These are phyloP conservation scores for Drosophila leontia DNA, from an alignment of 1,140 invertebrate species.

Conservation along the genomic window DNA sequence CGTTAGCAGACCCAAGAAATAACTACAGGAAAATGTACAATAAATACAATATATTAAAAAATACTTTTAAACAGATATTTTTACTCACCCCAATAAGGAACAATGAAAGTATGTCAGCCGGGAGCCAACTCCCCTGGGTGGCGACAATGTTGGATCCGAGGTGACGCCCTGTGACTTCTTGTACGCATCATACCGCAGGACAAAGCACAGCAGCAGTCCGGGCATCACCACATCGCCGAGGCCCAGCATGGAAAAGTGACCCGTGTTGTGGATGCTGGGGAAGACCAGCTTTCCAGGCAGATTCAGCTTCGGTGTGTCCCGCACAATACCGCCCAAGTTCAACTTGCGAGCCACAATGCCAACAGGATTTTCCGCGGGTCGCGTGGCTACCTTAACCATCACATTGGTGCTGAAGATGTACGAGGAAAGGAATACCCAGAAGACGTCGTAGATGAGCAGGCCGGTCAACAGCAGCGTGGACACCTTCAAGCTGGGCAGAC, in stretches of 20 bases:
- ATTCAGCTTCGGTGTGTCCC: constrained; percentile 96
- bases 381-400: constrained; percentile 96
- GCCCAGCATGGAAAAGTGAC: constrained; percentile 98
- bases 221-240: constrained; percentile 99
- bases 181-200: constrained; percentile 97
- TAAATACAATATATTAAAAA: neutral
- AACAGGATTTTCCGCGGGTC: constrained; percentile 98
- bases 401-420: constrained; percentile 99
- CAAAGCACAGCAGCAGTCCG: constrained; percentile 97
- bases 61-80: neutral
- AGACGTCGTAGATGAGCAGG: constrained; percentile 98
- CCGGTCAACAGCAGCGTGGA: constrained; percentile 97
- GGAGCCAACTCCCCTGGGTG: constrained; percentile 85
- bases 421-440: constrained; percentile 99
- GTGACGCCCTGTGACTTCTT: constrained; percentile 90
- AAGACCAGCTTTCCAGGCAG: constrained; percentile 98
- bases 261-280: constrained; percentile 97
- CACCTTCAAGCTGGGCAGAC: constrained; percentile 97
- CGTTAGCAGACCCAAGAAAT: constrained; percentile 97
- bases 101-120: constrained; percentile 97
- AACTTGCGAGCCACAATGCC: constrained; percentile 96
- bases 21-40: constrained; percentile 84
- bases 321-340: constrained; percentile 93
- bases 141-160: constrained; percentile 78
- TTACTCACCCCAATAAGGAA: constrained; percentile 93